Evolutionary conservation across 2,113 vertebrate genomes (phyloP).

Genomic region (Hyperoodon ampullatus): DNA sequence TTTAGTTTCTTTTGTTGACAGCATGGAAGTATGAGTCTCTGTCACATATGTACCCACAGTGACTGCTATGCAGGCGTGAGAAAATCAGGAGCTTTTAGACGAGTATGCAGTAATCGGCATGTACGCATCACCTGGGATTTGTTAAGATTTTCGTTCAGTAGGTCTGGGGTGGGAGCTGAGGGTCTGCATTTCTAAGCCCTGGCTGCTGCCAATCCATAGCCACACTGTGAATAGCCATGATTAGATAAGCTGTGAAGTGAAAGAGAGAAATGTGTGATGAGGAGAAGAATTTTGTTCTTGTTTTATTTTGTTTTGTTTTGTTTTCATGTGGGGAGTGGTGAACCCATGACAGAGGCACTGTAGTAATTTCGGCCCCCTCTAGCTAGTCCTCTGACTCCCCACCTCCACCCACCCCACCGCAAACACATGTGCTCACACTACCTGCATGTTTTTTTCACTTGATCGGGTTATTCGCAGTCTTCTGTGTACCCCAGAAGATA

Average conservation of each 20-base stretch:
- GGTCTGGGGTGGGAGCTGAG: not conserved
- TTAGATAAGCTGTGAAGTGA: not conserved
- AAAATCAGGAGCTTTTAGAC: not conserved
- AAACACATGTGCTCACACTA: not conserved
- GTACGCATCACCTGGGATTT: rapidly evolving
- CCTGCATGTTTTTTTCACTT: not conserved
- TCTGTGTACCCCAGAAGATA: not conserved
- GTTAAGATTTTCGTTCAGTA: not conserved
- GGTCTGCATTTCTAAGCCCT: not conserved
- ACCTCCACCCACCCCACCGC: not conserved
- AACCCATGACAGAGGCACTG: not conserved
- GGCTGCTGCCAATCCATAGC: not conserved
- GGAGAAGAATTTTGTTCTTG: not conserved
- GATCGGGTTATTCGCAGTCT: not conserved
- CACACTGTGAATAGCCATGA: not conserved
- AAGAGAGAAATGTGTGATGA: not conserved
- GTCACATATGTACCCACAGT: not conserved
- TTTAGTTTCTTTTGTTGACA: not conserved
- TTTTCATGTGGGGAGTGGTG: not conserved
- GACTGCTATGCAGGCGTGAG: not conserved
- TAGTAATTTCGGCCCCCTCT: not conserved
- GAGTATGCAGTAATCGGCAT: not conserved
- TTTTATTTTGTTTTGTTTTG: not conserved
- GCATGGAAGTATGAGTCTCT: not conserved
- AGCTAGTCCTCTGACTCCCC: not conserved